A percentile compares a stretch with the other conserved stretches of the same genome.
Conservation (phyloP, 2,888 invertebrate genomes). For the Ophioninae sp. region DNA sequence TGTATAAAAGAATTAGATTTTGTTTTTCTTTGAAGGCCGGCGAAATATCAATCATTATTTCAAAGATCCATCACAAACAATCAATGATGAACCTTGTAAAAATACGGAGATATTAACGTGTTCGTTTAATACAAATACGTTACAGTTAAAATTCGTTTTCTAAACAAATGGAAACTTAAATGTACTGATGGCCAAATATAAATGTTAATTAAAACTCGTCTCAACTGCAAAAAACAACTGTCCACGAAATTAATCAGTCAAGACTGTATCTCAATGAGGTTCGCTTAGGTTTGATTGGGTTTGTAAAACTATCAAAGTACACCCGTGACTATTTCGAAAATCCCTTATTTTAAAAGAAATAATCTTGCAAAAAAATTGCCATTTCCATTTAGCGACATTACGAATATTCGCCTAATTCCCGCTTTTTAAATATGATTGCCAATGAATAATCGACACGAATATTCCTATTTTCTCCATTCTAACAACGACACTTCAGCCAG, state of each 20-base stretch:
- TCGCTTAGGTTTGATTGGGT: too few species aligned
- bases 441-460: conserved; percentile 42
- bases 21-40: background rate
- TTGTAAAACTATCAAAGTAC: too few species aligned
- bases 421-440: conserved; percentile 35
- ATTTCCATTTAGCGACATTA: background rate
- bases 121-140: background rate
- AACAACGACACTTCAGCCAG: conserved; percentile 1
- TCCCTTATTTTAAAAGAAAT: too few species aligned
- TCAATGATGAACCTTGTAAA: background rate
- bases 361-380: background rate
- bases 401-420: conserved; percentile 8
- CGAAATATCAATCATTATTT: background rate
- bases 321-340: too few species aligned
- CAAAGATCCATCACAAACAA: background rate
- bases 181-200: background rate
- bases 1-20: background rate
- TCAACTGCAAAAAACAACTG: too few species aligned
- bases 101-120: background rate
- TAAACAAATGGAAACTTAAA: too few species aligned
- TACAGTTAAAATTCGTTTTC: too few species aligned
- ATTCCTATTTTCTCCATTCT: conserved; percentile 26
- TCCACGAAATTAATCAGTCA: too few species aligned
- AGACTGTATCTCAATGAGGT: too few species aligned
- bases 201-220: background rate